Evolutionary conservation across 1,140 invertebrate species (phyloP), one percentile per base, ranked within the genome.

Genomic region (Gyrodactylus bullatarudis): DNA sequence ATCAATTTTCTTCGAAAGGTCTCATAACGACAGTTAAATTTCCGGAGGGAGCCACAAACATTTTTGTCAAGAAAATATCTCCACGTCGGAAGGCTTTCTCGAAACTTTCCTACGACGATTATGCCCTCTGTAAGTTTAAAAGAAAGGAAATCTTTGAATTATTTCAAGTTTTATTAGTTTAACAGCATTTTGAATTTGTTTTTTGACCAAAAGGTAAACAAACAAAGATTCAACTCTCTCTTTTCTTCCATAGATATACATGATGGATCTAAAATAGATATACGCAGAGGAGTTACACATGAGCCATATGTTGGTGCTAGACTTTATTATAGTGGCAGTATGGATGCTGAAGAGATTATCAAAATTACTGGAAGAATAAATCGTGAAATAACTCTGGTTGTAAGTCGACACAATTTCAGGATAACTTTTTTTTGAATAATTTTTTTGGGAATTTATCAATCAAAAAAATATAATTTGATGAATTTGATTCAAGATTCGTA

Each of bases 1-100:
- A n/a, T n/a, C n/a, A n/a, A n/a, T n/a, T n/a, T n/a, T n/a, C n/a
- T n/a, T n/a, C n/a, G n/a, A n/a, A n/a, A n/a, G 78, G 77, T 78
- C 26, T 68, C 70, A 72, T 72, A 23, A 0, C 70, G 26, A 20
- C 22, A 54, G 22, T 34, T 26, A 75, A 74, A 22, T 72, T 71
- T 68, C 25, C 26, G 74, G 20, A 1, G 24, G 0, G 25, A 23
- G 34, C 68, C 1, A 26, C 69, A 23, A 23, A 21, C 16, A 21
- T 74, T 22, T 16, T 19, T n/a, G 74, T 27, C 26, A 76, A 69
- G 69, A 0, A 1, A 22, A 27, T n/a, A 19, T 26, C n/a, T 73
- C n/a, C 0, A 26, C 75, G 78, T 74, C 74, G 78, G 78, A 72
- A 76, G 75, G 1, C 23, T 21, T 26, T 23, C 23, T 26, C 23